Conservation (phyloP, 2,888 invertebrate genomes). For the Nephrotoma flavescens region DNA sequence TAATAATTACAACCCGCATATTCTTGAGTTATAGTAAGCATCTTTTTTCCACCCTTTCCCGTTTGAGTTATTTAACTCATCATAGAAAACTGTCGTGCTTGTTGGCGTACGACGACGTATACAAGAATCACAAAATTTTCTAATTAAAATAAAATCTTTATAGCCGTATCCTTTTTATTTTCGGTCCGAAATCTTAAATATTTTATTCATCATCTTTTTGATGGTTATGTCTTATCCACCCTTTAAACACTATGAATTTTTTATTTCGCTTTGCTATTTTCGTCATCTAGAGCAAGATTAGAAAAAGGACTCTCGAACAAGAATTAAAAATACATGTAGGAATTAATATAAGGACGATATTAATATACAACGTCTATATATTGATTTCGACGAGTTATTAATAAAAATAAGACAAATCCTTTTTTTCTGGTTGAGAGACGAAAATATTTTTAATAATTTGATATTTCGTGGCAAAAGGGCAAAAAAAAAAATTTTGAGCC, state of each 20-base stretch:
- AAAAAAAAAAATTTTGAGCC: not conserved
- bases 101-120: not conserved
- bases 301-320: not conserved
- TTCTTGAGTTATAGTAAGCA: not conserved
- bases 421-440: not conserved
- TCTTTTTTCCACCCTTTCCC: not conserved
- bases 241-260: not conserved
- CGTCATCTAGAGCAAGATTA: not conserved
- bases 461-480: not conserved
- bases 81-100: not conserved
- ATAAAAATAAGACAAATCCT: not conserved
- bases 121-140: not conserved
- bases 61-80: not conserved
- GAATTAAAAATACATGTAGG: not conserved
- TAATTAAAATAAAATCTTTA: not conserved
- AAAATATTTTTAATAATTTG: not conserved
- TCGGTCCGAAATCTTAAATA: not conserved
- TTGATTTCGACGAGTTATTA: not conserved
- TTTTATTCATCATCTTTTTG: not conserved
- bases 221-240: not conserved
- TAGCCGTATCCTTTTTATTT: not conserved
- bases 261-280: not conserved
- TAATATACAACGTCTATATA: not conserved
- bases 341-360: not conserved
- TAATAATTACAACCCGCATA: not conserved